Evolutionary conservation across 2,888 invertebrate genomes (phyloP).

Genomic region (Dione juno): DNA sequence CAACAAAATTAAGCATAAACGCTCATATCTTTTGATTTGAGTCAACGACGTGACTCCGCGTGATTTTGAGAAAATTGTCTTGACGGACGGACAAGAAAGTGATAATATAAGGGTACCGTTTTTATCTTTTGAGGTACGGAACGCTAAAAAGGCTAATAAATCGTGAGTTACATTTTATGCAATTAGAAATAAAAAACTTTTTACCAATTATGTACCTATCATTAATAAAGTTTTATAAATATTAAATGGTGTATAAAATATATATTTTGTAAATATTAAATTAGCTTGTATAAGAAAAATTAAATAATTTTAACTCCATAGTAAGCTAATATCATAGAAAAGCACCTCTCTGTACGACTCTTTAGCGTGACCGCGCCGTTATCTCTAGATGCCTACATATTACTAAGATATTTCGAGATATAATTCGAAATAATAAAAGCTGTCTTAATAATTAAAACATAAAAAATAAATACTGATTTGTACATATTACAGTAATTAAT

Average conservation of each 20-base stretch:
- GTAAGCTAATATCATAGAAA: conserved; percentile 7
- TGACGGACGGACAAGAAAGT: too few relatives aligned
- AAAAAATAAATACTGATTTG: neutral
- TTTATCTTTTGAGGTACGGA: too few relatives aligned
- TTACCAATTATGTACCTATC: neutral
- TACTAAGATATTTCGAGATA: conserved; percentile 9
- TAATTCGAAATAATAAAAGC: conserved; percentile 11
- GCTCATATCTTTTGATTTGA: too few relatives aligned
- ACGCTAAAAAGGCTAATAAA: too few relatives aligned
- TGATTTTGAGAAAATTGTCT: too few relatives aligned
- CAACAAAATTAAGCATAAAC: too few relatives aligned
- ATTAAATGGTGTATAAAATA: neutral
- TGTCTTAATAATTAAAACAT: neutral
- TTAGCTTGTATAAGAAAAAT: neutral
- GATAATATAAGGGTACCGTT: too few relatives aligned
- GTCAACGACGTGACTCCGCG: too few relatives aligned
- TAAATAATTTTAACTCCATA: neutral
- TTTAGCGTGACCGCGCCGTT: conserved; percentile 23
- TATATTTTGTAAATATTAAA: neutral
- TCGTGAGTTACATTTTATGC: too few relatives aligned
- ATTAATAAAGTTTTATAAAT: neutral
- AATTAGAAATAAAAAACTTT: neutral
- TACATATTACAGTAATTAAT: neutral
- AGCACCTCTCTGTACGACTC: conserved; percentile 11
- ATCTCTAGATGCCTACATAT: conserved; percentile 17